Base-by-base conservation (phyloP, 2,113 vertebrate species). In the Corythaeola cristata region DNA sequence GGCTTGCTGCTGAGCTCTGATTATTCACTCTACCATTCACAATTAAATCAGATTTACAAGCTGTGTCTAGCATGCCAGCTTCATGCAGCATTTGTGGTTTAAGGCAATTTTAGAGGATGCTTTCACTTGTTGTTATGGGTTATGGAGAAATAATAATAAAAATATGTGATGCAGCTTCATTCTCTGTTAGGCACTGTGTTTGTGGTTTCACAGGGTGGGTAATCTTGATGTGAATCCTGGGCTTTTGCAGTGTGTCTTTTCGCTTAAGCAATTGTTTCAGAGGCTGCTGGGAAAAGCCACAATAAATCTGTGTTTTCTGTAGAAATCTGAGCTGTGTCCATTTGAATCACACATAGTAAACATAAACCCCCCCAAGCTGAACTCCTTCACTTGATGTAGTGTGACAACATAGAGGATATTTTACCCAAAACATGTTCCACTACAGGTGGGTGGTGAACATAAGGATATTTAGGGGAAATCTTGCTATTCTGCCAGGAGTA, bases 21-120 rank as follows among this genome's bases (percentile, higher is more conserved):
- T 96, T 97, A 88, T 96, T 95, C 97, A 96, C 93, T 95, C 71
- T 96, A 89, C 95, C 94, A 91, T 96, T 96, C 95, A 96, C 95
- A 96, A 97, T 97, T 93, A 96, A 95, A 94, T 96, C 93, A 96
- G 55, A 96, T 96, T 89, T 95, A 95, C 74, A 89, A 71, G 89
- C 92, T 89, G 63, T 53, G 77, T 89, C 71, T 92, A 85, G 53
- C 91, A 80, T 94, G 95, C 93, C 90, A 91, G 63, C 55, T 93
- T 92, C 37, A 5, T 91, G 83, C 12, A 33, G 74, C 89, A 59
- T 89, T 96, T 96, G 66, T 91, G 89, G 81, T 96, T 97, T 77
- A 85, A 89, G 96, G 95, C 95, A 89, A 28, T 95, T 94, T 85
- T 79, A 89, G 77, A 77, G 84, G 62, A 23, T 91, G 87, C 84